phyloP scores from a whole-genome alignment of 1,140 invertebrate genomes.

The Zeugodacus cucurbitae region DNA sequence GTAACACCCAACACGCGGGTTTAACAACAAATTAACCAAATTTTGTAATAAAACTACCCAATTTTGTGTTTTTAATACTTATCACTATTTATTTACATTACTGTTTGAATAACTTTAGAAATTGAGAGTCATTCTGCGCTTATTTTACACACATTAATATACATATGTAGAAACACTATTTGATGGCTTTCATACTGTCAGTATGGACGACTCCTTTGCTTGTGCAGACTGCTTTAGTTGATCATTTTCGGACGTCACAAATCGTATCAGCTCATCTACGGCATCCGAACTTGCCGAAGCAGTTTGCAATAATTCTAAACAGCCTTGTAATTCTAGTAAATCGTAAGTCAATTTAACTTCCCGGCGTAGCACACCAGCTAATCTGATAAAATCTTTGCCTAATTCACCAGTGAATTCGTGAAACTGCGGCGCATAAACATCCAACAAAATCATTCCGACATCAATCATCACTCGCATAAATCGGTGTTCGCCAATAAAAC shows the following conservation, averaged over 20 bases:
- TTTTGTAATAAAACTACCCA: no score
- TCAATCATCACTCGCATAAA: conserved; percentile 80
- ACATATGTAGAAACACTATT: neutral
- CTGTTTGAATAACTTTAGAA: no score
- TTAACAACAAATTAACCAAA: no score
- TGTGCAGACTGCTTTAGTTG: conserved; percentile 44
- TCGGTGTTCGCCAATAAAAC: conserved; percentile 77
- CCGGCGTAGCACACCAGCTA: conserved; percentile 73
- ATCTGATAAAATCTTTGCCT: conserved; percentile 70
- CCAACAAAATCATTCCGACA: conserved; percentile 78
- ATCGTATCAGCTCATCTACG: conserved; percentile 46
- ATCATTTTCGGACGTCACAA: conserved; percentile 25
- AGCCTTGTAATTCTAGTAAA: conserved; percentile 75
- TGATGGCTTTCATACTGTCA: conserved; percentile 34
- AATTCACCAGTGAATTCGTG: conserved; percentile 70
- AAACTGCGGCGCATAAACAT: conserved; percentile 76
- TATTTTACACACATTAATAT: neutral
- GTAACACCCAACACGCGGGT: no score
- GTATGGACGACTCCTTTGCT: conserved; percentile 46
- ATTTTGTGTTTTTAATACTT: neutral
- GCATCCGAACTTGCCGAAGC: conserved; percentile 64
- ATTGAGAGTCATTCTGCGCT: no score
- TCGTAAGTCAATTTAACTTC: conserved; percentile 76
- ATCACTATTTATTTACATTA: neutral
- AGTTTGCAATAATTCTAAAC: conserved; percentile 75